Evolutionary conservation across 2,113 vertebrate species (phyloP).

Genomic region (Megaleporinus macrocephalus): DNA sequence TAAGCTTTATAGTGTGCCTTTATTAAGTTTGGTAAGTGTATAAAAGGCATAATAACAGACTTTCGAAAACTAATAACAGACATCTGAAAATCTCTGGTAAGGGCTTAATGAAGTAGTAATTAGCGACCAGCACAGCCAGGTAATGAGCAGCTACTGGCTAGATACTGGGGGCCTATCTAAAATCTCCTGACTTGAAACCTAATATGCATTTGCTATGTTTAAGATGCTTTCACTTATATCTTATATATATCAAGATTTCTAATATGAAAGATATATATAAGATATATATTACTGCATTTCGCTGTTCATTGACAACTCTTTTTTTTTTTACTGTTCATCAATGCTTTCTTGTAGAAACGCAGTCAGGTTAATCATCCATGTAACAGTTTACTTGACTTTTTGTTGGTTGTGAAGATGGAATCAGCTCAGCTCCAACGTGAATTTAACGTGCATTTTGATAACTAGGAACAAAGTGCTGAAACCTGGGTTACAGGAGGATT

Average conservation of each 20-base stretch:
- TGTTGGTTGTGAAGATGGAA: neutral
- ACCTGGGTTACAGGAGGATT: constrained; percentile 11
- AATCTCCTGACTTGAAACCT: too few species aligned
- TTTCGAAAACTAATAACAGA: too few species aligned
- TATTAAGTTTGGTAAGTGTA: too few species aligned
- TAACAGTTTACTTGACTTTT: constrained; percentile 38
- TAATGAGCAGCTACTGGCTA: neutral
- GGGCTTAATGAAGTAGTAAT: neutral
- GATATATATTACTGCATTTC: neutral
- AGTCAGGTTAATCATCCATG: constrained; percentile 27
- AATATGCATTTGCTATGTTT: too few species aligned
- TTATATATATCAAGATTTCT: neutral
- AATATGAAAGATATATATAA: too few species aligned
- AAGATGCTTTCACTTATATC: neutral
- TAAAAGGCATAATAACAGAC: too few species aligned
- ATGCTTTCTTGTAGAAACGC: constrained; percentile 18
- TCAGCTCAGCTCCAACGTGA: constrained; percentile 10
- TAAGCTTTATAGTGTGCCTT: too few species aligned
- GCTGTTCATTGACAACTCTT: neutral
- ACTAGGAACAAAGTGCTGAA: neutral
- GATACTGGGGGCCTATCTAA: neutral
- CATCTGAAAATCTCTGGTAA: too few species aligned
- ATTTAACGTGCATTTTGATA: constrained; percentile 23
- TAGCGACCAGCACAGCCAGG: neutral
- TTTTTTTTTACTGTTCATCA: constrained; percentile 26